phyloP scores from a whole-genome alignment of 2,888 invertebrate species.

The Polietes domitor region DNA sequence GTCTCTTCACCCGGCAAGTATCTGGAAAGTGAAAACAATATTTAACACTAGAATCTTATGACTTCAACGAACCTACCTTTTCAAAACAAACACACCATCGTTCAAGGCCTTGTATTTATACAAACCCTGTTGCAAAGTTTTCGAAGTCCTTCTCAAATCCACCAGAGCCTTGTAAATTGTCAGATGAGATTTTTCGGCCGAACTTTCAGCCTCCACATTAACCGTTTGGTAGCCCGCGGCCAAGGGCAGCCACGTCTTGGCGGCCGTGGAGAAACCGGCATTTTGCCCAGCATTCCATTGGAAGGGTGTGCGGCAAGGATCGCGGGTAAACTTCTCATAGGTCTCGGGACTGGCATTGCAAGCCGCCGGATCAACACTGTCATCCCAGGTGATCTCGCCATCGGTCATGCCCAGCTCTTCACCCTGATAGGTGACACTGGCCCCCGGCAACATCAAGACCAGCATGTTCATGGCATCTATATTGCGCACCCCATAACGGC shows the following conservation, averaged over 20 bases:
- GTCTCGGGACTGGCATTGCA: slow-evolving; percentile 81
- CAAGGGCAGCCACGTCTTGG: slow-evolving; percentile 78
- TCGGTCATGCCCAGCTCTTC: slow-evolving; percentile 74
- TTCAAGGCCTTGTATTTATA: slow-evolving; percentile 74
- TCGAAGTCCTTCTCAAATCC: slow-evolving; percentile 75
- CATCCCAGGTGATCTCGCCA: slow-evolving; percentile 82
- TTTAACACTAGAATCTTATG: background rate
- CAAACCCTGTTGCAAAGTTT: slow-evolving; percentile 73
- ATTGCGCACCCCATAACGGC: slow-evolving; percentile 84
- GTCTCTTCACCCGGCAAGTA: slow-evolving; percentile 69
- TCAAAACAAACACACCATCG: slow-evolving; percentile 73
- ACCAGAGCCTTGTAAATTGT: slow-evolving; percentile 83
- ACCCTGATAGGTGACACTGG: slow-evolving; percentile 83
- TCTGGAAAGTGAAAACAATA: slow-evolving; percentile 19
- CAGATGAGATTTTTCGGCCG: slow-evolving; percentile 82
- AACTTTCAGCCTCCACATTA: slow-evolving; percentile 83
- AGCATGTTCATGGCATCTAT: slow-evolving; percentile 90
- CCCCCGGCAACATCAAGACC: slow-evolving; percentile 84
- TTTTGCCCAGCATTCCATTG: slow-evolving; percentile 82
- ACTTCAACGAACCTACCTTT: slow-evolving; percentile 71
- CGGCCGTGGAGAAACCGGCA: slow-evolving; percentile 75
- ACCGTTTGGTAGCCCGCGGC: slow-evolving; percentile 83
- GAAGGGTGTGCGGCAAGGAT: slow-evolving; percentile 83
- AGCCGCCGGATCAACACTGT: slow-evolving; percentile 82
- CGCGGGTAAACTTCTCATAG: slow-evolving; percentile 83